Base-by-base conservation (phyloP, 2,888 invertebrate species). In the Globia sparganii region DNA sequence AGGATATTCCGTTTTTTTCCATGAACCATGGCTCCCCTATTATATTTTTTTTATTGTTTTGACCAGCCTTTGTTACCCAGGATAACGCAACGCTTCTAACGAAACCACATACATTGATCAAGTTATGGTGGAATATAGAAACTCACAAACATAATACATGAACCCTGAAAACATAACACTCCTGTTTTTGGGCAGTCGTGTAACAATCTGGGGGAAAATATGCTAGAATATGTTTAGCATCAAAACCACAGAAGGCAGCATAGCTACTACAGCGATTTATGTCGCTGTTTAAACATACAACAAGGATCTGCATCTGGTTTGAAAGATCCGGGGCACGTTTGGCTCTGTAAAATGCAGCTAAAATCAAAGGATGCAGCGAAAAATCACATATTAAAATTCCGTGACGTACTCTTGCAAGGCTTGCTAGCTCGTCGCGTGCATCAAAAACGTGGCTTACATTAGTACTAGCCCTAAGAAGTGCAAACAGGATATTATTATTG, bases 401-500 rank as follows among this genome's bases (percentile, higher is more conserved):
- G 58, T 31, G 15, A 34, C 4, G 34, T 40, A 62, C 56, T 61
- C 59, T 37, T 25, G 31, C 34, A 34, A 61, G n/a, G n/a, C 28
- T n/a, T 64, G 13, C 56, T 34, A 49, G 62, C 25, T 37, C 21
- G 18, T 79, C 49, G 28, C 53, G 53, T 79, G 84, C 49, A 58
- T 37, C 34, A 25, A 34, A 56, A 66, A 40, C 43, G 40, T 58
- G 53, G 40, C 56, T 49, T 56, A 28, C 56, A 58, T 53, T 18
- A 70, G 43, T 59, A 56, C 62, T 64, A 34, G 46, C 58, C 65
- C 72, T 74, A 59, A 61, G 34, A 58, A 72, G 43, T 70, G 56
- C 46, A 53, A 82, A 79, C 82, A 82, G 78, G 81, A 86, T 77
- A 80, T 85, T 68, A 53, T 78, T 84, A 85, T 75, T 71, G 59